Conservation (phyloP, 2,797 vertebrate genomes). For the Pantherophis vulpinus region DNA sequence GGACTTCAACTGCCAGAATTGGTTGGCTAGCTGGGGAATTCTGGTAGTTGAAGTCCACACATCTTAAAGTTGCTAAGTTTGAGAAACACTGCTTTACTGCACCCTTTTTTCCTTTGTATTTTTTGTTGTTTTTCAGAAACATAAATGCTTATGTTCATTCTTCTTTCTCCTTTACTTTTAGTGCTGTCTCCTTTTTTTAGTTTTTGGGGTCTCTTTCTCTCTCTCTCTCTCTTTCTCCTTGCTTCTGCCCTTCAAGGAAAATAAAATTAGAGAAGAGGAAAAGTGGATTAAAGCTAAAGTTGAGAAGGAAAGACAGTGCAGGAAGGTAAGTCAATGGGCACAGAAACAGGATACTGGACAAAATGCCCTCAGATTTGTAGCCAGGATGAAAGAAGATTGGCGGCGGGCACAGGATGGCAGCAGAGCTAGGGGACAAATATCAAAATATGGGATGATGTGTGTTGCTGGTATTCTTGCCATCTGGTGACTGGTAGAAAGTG, state of each 20-base stretch:
- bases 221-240: not conserved
- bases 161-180: constrained; percentile 33
- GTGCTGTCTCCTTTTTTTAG: constrained; percentile 35
- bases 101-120: not conserved
- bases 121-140: not conserved
- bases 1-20: not conserved
- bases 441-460: not conserved
- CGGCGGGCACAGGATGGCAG: not conserved
- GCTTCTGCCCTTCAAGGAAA: constrained; percentile 42
- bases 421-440: constrained; percentile 18
- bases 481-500: not conserved
- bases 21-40: not conserved
- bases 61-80: not conserved
- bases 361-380: constrained; percentile 8
- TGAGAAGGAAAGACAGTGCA: constrained; percentile 37
- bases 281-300: constrained; percentile 29
- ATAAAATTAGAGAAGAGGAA: constrained; percentile 49
- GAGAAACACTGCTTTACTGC: not conserved
- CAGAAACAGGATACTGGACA: not conserved
- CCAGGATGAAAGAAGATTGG: constrained; percentile 37
- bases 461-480: not conserved
- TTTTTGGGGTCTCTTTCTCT: not conserved
- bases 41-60: not conserved
- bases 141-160: not conserved
- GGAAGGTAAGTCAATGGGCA: constrained; percentile 20